A percentile compares a stretch with the other conserved stretches of the same genome.
Evolutionary conservation across 2,113 vertebrate genomes (phyloP).

Genomic region (Trematomus loennbergii): DNA sequence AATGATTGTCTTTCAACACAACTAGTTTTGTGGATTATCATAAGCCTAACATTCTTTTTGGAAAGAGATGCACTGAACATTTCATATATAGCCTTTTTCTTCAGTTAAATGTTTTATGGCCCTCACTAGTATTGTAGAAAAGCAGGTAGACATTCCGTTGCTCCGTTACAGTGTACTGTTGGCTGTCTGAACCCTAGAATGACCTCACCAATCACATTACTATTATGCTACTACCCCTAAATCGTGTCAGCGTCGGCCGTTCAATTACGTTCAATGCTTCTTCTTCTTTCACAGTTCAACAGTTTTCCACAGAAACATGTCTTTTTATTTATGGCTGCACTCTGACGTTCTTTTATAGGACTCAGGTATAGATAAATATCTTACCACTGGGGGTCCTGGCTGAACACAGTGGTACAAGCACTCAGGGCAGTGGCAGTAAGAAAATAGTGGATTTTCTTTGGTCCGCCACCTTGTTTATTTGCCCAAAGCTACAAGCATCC

Average conservation of each 20-base stretch:
- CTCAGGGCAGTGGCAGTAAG: neutral
- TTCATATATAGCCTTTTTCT: too few relatives aligned
- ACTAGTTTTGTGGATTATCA: too few relatives aligned
- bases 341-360: neutral
- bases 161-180: too few relatives aligned
- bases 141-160: neutral
- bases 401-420: neutral
- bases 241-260: neutral
- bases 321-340: neutral
- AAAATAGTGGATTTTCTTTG: neutral
- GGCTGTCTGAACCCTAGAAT: neutral
- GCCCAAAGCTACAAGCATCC: slow-evolving; percentile 27
- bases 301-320: neutral
- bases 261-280: neutral
- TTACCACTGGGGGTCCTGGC: neutral
- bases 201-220: slow-evolving; percentile 1
- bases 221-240: neutral
- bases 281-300: neutral
- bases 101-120: neutral
- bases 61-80: too few relatives aligned
- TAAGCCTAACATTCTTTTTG: too few relatives aligned
- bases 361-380: neutral
- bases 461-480: slow-evolving; percentile 23
- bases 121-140: neutral
- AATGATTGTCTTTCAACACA: too few relatives aligned